Evolutionary conservation across 2,113 vertebrate genomes (phyloP).

Genomic region (Mellivora capensis): DNA sequence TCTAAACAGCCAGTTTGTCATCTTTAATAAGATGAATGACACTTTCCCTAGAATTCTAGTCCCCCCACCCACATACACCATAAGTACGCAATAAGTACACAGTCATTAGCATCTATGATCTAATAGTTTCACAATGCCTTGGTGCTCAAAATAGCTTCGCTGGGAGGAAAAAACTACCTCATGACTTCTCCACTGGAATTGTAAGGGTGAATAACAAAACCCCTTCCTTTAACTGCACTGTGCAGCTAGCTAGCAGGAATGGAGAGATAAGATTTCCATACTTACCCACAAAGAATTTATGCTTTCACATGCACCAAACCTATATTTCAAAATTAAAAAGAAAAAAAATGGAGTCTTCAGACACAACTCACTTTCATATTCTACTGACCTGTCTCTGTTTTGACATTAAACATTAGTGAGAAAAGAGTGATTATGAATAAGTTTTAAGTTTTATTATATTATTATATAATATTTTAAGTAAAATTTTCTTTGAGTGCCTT

Average conservation of each 20-base stretch:
- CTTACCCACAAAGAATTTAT: background rate
- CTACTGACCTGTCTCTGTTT: slow-evolving; percentile 28
- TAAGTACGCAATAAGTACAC: background rate
- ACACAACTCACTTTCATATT: background rate
- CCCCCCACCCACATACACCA: fast-evolving
- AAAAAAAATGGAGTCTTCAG: background rate
- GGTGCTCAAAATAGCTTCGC: background rate
- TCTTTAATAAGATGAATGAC: background rate
- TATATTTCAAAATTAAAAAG: slow-evolving; percentile 32
- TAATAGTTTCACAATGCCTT: background rate
- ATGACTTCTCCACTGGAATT: background rate
- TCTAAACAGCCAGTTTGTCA: background rate
- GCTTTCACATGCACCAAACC: background rate
- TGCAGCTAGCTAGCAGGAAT: background rate
- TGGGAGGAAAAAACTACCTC: background rate
- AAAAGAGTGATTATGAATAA: slow-evolving; percentile 18
- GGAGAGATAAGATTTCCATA: background rate
- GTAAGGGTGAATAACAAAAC: slow-evolving; percentile 37
- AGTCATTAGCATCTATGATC: background rate
- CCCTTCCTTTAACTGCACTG: background rate
- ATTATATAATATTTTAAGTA: slow-evolving; percentile 11
- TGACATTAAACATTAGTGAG: slow-evolving; percentile 45
- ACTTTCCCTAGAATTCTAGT: background rate
- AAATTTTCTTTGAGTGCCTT: slow-evolving; percentile 25
- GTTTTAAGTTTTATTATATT: too few relatives aligned